Evolutionary conservation across 2,113 vertebrate genomes (phyloP).

Genomic region (Apistogramma diplotaenia): DNA sequence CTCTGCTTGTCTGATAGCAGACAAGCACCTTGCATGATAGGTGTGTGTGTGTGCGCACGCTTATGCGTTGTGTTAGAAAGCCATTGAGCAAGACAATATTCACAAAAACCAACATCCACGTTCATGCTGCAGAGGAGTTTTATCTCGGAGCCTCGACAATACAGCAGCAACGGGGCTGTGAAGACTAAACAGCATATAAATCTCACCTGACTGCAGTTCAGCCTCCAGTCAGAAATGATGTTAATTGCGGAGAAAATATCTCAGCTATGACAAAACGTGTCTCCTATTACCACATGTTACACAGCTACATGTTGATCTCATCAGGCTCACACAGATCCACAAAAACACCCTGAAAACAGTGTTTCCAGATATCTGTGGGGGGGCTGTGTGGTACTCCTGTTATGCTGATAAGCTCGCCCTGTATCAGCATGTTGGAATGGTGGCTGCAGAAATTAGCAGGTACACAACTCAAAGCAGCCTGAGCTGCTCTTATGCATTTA

Average conservation of each 20-base stretch:
- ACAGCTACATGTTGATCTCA: neutral
- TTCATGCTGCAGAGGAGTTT: neutral
- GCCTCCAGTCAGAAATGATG: neutral
- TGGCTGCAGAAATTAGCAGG: too few relatives aligned
- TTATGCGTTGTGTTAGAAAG: neutral
- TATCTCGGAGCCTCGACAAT: neutral
- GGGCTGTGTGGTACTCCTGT: neutral
- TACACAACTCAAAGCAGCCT: too few relatives aligned
- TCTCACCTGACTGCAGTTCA: neutral
- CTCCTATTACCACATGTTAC: neutral
- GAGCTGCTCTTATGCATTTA: too few relatives aligned
- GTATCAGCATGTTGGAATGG: neutral
- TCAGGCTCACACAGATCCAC: neutral
- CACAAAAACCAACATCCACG: neutral
- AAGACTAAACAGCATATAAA: neutral
- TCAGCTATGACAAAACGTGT: neutral
- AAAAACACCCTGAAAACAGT: neutral
- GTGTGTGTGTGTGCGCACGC: neutral
- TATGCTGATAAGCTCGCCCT: slow-evolving; percentile 5
- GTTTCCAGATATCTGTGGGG: neutral
- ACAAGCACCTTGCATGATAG: neutral
- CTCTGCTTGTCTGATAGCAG: neutral
- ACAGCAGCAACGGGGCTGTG: neutral
- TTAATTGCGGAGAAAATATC: neutral
- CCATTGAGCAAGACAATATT: neutral